Conservation (phyloP, 2,888 invertebrate species). For the Lasioglossum figueresi region DNA sequence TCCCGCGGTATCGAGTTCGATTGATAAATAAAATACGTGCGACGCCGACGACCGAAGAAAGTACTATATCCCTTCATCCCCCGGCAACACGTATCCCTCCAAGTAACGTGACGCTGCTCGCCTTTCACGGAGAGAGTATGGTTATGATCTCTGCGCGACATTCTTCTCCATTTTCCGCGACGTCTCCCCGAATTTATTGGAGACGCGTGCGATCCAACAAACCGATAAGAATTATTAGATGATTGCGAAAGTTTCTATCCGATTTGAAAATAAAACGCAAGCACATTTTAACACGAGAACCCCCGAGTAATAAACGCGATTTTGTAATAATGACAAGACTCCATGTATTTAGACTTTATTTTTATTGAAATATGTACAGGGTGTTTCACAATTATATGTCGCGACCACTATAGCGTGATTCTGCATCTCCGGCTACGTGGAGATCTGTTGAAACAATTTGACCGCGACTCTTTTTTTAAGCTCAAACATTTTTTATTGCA, state of each 20-base stretch:
- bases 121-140: slow-evolving; percentile 55
- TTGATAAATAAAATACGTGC: slow-evolving; percentile 72
- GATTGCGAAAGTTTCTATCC: neutral
- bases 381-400: too few relatives aligned
- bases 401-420: too few relatives aligned
- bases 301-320: too few relatives aligned
- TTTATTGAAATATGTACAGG: neutral
- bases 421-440: too few relatives aligned
- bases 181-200: neutral
- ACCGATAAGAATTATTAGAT: neutral
- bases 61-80: slow-evolving; percentile 32
- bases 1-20: slow-evolving; percentile 54
- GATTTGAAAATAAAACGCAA: neutral
- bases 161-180: slow-evolving; percentile 17
- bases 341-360: neutral
- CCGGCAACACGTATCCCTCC: slow-evolving; percentile 22
- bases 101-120: slow-evolving; percentile 58
- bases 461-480: too few relatives aligned
- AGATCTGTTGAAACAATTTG: too few relatives aligned
- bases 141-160: slow-evolving; percentile 59
- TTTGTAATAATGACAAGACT: neutral
- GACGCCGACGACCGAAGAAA: slow-evolving; percentile 29
- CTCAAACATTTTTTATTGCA: too few relatives aligned
- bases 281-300: neutral
- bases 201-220: neutral